phyloP scores from a whole-genome alignment of 64 coral and sea anemone genomes.

The Stichodactyla mertensii region DNA sequence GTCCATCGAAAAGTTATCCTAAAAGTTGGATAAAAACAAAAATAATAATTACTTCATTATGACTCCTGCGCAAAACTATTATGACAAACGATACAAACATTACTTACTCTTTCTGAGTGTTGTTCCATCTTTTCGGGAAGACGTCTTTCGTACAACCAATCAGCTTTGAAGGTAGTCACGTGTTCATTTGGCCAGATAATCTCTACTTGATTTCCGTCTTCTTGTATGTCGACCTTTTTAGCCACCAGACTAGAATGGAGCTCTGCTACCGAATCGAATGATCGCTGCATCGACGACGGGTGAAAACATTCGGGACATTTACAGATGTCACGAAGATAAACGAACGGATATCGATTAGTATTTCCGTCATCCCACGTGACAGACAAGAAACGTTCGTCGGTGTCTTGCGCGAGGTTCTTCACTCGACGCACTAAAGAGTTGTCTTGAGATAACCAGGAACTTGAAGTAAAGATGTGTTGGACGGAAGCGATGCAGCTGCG shows the following conservation, averaged over 20 bases:
- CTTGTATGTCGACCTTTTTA: not conserved
- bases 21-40: not conserved
- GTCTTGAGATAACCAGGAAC: not conserved
- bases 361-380: slow-evolving; percentile 44
- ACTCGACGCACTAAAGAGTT: slow-evolving; percentile 4
- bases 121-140: slow-evolving; percentile 1
- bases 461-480: not conserved
- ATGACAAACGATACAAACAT: not conserved
- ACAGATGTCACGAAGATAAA: slow-evolving; percentile 73
- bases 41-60: too few relatives aligned
- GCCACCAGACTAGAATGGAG: slow-evolving; percentile 18
- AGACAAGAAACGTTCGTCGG: slow-evolving; percentile 18
- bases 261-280: slow-evolving; percentile 42
- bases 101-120: slow-evolving; percentile 10
- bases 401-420: slow-evolving; percentile 16
- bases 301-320: slow-evolving; percentile 60
- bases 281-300: slow-evolving; percentile 27
- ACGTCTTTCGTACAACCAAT: slow-evolving; percentile 40
- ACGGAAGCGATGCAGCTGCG: not conserved
- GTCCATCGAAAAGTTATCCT: not conserved
- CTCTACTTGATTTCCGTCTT: slow-evolving; percentile 5
- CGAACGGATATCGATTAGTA: slow-evolving; percentile 46
- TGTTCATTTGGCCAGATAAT: slow-evolving; percentile 54
- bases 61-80: too few relatives aligned
- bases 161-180: slow-evolving; percentile 27